Evolutionary conservation across 1,140 invertebrate species (phyloP).

Genomic region (Lutraria rhynchaena): DNA sequence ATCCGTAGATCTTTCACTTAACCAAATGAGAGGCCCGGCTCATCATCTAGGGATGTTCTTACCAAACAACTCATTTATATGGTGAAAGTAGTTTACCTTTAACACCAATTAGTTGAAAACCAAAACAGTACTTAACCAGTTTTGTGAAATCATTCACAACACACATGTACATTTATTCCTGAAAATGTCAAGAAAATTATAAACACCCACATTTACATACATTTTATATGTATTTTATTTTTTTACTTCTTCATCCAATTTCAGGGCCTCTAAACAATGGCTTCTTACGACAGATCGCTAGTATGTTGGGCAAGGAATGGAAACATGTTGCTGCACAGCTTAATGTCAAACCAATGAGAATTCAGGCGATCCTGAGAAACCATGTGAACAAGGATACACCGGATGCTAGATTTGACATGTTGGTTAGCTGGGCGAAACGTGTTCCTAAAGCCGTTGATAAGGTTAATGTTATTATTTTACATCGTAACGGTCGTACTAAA

Average conservation of each 20-base stretch:
- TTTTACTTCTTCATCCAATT: too few relatives aligned
- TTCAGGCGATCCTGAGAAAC: constrained; percentile 77
- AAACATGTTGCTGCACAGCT: constrained; percentile 71
- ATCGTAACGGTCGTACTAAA: too few relatives aligned
- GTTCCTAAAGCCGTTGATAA: constrained; percentile 74
- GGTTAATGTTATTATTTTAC: constrained; percentile 63
- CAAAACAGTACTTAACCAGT: neutral
- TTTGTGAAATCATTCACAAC: neutral
- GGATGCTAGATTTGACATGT: constrained; percentile 75
- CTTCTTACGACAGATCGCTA: constrained; percentile 68
- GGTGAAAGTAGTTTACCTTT: too few relatives aligned
- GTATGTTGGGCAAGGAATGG: constrained; percentile 79
- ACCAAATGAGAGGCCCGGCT: too few relatives aligned
- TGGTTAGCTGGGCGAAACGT: constrained; percentile 77
- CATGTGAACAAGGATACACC: constrained; percentile 69
- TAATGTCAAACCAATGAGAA: constrained; percentile 68
- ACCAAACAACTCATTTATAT: too few relatives aligned
- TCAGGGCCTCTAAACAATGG: constrained; percentile 74
- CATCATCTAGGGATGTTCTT: too few relatives aligned
- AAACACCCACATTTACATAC: too few relatives aligned
- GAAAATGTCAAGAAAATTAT: neutral
- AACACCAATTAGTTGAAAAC: too few relatives aligned
- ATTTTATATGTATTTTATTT: too few relatives aligned
- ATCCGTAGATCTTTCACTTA: too few relatives aligned
- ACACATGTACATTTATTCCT: neutral